Evolutionary conservation across 2,888 invertebrate species (phyloP).

Genomic region (Scaptomyza cyrtandrae): DNA sequence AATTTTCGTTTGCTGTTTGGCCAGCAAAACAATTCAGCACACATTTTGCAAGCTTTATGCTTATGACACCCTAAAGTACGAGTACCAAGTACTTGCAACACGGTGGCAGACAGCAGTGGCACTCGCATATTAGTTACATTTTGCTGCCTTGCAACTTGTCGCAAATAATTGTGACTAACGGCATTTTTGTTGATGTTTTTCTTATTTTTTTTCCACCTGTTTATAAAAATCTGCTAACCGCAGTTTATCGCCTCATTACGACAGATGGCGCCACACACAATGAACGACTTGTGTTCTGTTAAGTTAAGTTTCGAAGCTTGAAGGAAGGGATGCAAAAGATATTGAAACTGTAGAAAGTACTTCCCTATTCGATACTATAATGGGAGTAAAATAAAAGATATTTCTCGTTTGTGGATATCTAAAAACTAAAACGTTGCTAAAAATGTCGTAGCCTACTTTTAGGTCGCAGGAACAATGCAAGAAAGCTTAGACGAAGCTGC

Average conservation of each 20-base stretch:
- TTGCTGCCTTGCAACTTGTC: constrained; percentile 37
- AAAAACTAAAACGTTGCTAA: neutral
- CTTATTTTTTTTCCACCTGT: constrained; percentile 12
- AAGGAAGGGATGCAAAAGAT: neutral
- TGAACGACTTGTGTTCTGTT: constrained; percentile 2
- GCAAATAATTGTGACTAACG: constrained; percentile 54
- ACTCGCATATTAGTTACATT: constrained; percentile 52
- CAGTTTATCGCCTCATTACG: constrained; percentile 41
- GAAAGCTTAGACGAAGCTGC: neutral
- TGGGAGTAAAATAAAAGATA: too few species aligned
- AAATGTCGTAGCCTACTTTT: neutral
- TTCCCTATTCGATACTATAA: too few species aligned
- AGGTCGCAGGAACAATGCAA: neutral
- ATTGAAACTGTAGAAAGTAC: neutral
- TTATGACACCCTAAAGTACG: constrained; percentile 35
- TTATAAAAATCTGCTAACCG: constrained; percentile 17
- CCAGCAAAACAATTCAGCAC: constrained; percentile 58
- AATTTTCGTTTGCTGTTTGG: constrained; percentile 54
- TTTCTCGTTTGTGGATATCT: too few species aligned
- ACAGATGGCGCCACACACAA: constrained; percentile 48
- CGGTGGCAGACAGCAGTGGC: constrained; percentile 4
- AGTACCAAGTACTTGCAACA: constrained; percentile 25
- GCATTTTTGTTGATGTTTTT: neutral
- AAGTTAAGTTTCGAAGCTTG: neutral
- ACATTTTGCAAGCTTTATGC: constrained; percentile 50